phyloP scores from a whole-genome alignment of 2,113 vertebrate species.

The Laterallus jamaicensis region DNA sequence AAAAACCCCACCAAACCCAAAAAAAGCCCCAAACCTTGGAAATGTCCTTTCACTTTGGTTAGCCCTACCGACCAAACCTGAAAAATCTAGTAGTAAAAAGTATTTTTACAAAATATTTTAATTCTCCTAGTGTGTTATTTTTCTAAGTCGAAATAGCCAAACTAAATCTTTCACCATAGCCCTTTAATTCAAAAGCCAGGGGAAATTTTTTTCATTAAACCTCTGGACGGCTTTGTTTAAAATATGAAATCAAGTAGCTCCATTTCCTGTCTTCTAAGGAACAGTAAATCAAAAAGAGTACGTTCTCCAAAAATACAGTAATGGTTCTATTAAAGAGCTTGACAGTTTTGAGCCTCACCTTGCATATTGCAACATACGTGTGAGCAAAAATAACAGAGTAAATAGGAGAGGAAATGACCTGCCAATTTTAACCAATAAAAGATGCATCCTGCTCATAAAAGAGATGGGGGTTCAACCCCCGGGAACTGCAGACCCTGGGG shows the following conservation, averaged over 20 bases:
- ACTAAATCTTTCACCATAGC: constrained; percentile 66
- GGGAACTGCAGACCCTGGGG: rapidly evolving
- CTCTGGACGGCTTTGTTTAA: constrained; percentile 68
- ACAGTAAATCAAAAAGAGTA: constrained; percentile 60
- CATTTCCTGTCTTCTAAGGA: constrained; percentile 72
- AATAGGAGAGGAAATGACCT: not conserved
- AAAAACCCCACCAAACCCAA: not conserved
- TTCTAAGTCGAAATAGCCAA: constrained; percentile 63
- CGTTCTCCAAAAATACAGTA: constrained; percentile 52
- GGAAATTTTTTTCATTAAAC: constrained; percentile 71
- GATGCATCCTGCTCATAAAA: not conserved
- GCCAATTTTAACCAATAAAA: not conserved
- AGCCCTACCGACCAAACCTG: not conserved
- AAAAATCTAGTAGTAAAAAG: constrained; percentile 22
- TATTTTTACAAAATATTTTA: constrained; percentile 53
- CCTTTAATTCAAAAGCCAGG: constrained; percentile 68
- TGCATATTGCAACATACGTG: constrained; percentile 35
- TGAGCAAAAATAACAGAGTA: not conserved
- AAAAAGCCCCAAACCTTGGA: not conserved
- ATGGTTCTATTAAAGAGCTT: constrained; percentile 57
- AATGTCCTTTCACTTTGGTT: not conserved
- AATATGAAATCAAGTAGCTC: constrained; percentile 73
- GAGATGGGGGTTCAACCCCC: not conserved
- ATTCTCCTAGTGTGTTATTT: constrained; percentile 53
- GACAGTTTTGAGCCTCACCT: constrained; percentile 69